These are phyloP conservation scores for Hedychridium roseum DNA, from an alignment of 2,888 invertebrate species.

Conservation along the genomic window DNA sequence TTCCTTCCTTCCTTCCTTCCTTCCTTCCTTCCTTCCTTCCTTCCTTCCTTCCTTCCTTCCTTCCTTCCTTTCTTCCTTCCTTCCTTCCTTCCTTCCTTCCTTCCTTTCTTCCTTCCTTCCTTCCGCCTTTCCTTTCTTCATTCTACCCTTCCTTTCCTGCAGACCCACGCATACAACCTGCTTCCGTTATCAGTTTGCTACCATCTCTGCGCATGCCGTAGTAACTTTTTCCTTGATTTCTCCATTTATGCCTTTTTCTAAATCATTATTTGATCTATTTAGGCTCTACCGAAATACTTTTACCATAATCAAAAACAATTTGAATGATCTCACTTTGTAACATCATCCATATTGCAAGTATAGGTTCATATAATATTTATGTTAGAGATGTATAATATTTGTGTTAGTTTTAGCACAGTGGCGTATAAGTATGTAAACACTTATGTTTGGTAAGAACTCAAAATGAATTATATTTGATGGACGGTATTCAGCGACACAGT, in stretches of 20 bases:
- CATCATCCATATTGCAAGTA: no score
- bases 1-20: slow-evolving; percentile 37
- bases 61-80: slow-evolving; percentile 8
- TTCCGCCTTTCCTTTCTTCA: background rate
- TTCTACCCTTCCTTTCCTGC: background rate
- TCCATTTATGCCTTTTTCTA: background rate
- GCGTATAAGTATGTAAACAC: background rate
- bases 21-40: slow-evolving; percentile 27
- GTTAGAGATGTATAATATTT: no score
- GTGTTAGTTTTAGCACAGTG: background rate
- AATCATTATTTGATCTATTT: background rate
- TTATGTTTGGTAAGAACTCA: no score
- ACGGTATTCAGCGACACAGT: no score
- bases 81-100: slow-evolving; percentile 1
- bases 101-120: background rate
- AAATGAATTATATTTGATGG: no score
- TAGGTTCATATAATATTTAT: no score
- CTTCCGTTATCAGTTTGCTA: no score
- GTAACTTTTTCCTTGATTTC: background rate
- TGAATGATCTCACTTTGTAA: no score
- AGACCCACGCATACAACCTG: background rate
- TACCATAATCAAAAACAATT: no score
- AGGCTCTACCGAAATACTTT: background rate
- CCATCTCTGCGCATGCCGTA: no score
- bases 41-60: slow-evolving; percentile 11